Evolutionary conservation across 2,797 vertebrate genomes (phyloP).

Genomic region (Clarias laeviceps): DNA sequence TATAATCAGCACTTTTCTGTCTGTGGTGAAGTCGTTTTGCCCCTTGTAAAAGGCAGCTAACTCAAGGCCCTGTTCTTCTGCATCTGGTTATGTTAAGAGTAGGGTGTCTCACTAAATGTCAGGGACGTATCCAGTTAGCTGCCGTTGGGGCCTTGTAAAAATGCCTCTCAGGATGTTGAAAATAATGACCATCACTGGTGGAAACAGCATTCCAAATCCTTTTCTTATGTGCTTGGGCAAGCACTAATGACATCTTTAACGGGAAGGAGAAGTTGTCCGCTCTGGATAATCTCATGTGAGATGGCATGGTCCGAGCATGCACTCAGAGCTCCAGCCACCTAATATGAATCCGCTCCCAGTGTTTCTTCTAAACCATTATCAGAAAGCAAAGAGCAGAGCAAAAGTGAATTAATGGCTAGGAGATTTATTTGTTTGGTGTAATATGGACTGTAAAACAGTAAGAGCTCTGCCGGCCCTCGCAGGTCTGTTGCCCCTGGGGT

Average conservation of each 20-base stretch:
- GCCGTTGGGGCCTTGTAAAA: conserved; percentile 65
- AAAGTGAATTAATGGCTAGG: conserved; percentile 79
- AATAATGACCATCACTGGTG: conserved; percentile 70
- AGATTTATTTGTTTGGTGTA: conserved; percentile 88
- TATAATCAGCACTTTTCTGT: conserved; percentile 54
- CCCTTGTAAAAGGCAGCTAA: conserved; percentile 62
- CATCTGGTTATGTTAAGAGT: conserved; percentile 63
- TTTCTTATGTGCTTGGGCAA: conserved; percentile 69
- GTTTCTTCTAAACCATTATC: conserved; percentile 68
- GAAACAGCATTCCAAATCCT: conserved; percentile 68
- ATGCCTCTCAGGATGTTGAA: conserved; percentile 69
- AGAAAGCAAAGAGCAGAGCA: conserved; percentile 66
- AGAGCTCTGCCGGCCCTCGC: conserved; percentile 77
- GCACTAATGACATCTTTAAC: conserved; percentile 69
- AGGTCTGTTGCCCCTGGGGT: conserved; percentile 79
- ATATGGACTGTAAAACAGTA: conserved; percentile 84
- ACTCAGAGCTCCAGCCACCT: conserved; percentile 62
- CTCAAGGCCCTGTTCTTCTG: conserved; percentile 45
- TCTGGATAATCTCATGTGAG: conserved; percentile 71
- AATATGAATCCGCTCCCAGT: conserved; percentile 65
- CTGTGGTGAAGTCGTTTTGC: conserved; percentile 64
- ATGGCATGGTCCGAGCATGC: conserved; percentile 62
- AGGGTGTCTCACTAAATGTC: conserved; percentile 55
- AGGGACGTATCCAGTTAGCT: conserved; percentile 56
- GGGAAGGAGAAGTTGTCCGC: conserved; percentile 72